Conservation (phyloP, 2,888 invertebrate species). For the Brachycybe producta region DNA sequence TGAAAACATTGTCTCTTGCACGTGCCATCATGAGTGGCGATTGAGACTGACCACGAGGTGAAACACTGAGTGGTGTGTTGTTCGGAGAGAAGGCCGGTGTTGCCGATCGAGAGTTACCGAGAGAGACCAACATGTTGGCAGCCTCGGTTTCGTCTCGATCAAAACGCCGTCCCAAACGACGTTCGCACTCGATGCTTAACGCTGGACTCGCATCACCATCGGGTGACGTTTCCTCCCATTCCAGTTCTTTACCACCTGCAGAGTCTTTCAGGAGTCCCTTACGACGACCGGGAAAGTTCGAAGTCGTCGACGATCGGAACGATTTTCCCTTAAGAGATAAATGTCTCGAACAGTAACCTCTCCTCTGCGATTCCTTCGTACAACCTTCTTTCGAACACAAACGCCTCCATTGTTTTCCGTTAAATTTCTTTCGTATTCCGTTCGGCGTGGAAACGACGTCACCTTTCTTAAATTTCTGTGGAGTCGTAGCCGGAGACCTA, state of each 20-base stretch:
- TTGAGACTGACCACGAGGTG: slow-evolving; percentile 25
- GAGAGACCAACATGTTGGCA: slow-evolving; percentile 87
- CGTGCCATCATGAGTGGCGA: slow-evolving; percentile 23
- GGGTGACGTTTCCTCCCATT: slow-evolving; percentile 78
- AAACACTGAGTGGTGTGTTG: slow-evolving; percentile 26
- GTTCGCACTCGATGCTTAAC: not conserved
- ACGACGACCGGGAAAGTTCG: slow-evolving; percentile 27
- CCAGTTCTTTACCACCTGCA: slow-evolving; percentile 38
- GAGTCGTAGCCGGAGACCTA: slow-evolving; percentile 75
- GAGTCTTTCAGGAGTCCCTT: slow-evolving; percentile 31
- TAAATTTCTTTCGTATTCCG: slow-evolving; percentile 96
- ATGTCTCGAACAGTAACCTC: slow-evolving; percentile 94
- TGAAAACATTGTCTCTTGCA: slow-evolving; percentile 55
- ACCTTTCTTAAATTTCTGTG: slow-evolving; percentile 93
- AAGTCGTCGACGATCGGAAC: slow-evolving; percentile 19
- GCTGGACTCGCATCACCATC: slow-evolving; percentile 58
- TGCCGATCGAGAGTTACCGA: slow-evolving; percentile 84
- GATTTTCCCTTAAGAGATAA: slow-evolving; percentile 44
- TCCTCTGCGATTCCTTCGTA: slow-evolving; percentile 89
- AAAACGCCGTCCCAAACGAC: slow-evolving; percentile 40
- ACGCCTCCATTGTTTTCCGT: slow-evolving; percentile 98
- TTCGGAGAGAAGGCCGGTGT: slow-evolving; percentile 61
- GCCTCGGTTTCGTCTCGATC: slow-evolving; percentile 93
- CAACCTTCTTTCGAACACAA: slow-evolving; percentile 92
- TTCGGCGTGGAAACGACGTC: slow-evolving; percentile 88